A percentile compares a stretch with the other conserved stretches of the same genome.
Evolutionary conservation across 2,888 invertebrate genomes (phyloP).

Genomic region (Oscheius sp.): DNA sequence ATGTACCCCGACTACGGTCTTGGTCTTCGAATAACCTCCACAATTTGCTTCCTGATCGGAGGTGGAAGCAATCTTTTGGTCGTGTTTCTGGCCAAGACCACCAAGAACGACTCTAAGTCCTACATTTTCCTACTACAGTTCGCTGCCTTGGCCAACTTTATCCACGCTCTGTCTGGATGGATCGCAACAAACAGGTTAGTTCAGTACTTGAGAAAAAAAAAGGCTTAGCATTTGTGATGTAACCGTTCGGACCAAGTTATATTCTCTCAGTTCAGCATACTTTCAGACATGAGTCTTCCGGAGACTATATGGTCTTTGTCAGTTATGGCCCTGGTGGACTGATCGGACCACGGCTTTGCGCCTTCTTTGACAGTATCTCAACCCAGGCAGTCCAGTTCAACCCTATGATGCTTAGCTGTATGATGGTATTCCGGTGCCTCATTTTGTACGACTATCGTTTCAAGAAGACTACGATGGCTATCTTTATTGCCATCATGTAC

Average conservation of each 20-base stretch:
- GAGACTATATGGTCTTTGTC: not conserved
- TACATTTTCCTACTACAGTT: not conserved
- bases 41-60: not conserved
- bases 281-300: too few species aligned
- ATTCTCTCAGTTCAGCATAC: too few species aligned
- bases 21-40: conserved; percentile 3
- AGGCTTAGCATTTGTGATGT: too few species aligned
- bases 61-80: not conserved
- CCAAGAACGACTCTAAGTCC: conserved; percentile 1
- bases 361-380: not conserved
- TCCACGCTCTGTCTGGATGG: conserved; percentile 7
- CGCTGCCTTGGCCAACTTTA: not conserved
- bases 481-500: not conserved
- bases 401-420: not conserved
- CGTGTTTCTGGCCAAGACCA: not conserved
- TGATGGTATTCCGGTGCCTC: not conserved
- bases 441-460: not conserved
- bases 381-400: not conserved
- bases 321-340: not conserved
- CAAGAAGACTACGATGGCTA: not conserved
- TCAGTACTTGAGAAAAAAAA: too few species aligned
- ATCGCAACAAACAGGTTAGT: not conserved
- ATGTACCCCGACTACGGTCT: not conserved
- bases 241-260: too few species aligned
- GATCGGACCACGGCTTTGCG: not conserved